Conservation (phyloP, 1,140 invertebrate genomes). For the Pinna nobilis region DNA sequence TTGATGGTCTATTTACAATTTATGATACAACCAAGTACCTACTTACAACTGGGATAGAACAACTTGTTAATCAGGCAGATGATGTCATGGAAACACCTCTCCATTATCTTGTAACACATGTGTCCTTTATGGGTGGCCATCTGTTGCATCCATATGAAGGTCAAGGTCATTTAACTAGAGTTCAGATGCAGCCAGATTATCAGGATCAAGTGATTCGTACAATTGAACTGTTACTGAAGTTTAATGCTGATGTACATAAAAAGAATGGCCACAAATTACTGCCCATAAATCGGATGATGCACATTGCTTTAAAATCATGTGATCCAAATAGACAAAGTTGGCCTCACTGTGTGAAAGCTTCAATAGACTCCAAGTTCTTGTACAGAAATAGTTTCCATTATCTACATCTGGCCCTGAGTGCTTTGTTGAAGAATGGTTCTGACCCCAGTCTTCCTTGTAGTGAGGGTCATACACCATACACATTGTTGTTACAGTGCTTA, state of each 20-base stretch:
- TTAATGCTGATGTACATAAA: conserved; percentile 66
- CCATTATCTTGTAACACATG: conserved; percentile 66
- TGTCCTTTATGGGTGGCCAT: conserved; percentile 65
- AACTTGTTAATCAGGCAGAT: conserved; percentile 64
- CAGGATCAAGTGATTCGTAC: conserved; percentile 65
- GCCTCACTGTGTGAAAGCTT: conserved; percentile 51
- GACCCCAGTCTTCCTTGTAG: conserved; percentile 57
- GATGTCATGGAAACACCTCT: conserved; percentile 65
- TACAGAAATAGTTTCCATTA: conserved; percentile 63
- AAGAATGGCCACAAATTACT: conserved; percentile 58
- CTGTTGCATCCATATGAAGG: conserved; percentile 51
- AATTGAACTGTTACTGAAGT: conserved; percentile 59
- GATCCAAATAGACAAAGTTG: conserved; percentile 18
- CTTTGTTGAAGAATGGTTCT: conserved; percentile 59
- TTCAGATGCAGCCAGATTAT: conserved; percentile 61
- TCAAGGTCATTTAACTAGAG: conserved; percentile 23
- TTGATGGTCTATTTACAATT: conserved; percentile 65
- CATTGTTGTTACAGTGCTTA: conserved; percentile 62
- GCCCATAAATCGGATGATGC: conserved; percentile 64
- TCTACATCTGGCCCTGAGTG: conserved; percentile 52
- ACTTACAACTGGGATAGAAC: conserved; percentile 69
- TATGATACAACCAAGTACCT: conserved; percentile 69
- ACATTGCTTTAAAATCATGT: conserved; percentile 64
- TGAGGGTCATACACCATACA: conserved; percentile 65
- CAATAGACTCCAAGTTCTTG: conserved; percentile 57